Evolutionary conservation across 2,113 vertebrate genomes (phyloP), one percentile per base, ranked within the genome.

Genomic region (Chlamydotis undulata): DNA sequence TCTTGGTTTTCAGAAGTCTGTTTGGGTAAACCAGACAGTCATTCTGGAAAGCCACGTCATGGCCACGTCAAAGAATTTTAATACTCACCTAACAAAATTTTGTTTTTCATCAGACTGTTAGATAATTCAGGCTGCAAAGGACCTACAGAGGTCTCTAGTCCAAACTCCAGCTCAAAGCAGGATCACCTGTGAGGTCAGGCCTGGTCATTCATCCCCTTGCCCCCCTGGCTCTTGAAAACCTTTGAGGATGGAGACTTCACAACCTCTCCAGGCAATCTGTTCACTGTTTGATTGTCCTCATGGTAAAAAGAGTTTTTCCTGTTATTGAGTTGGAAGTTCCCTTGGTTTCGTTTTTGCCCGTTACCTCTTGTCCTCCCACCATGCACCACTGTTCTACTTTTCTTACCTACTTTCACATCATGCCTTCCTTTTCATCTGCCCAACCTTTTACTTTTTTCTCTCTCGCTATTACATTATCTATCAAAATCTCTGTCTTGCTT

Each of bases 61-160:
- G 13, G 49, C 14, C 13, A 35, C 0, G 5, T 31, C 17, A 33
- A 80, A 31, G 53, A 83, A 53, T 43, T 83, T 47, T 41, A 80
- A 90, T 11, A 56, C 4, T 64, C 7, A 3, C 31, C 24, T 82
- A 71, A 63, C 7, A 79, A 2, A 17, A 56, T 35, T 31, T 19
- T 60, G 10, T 5, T 71, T 82, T 50, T 53, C 28, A 52, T 65
- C 4, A 1, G 69, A 75, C 22, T 0, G 0, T 11, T 56, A 28
- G n/a, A 52, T 33, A 75, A 67, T 26, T 78, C 56, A 83, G 25
- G 35, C 39, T 68, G 25, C 43, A 75, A 88, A 29, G 18, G 21
- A 80, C 23, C 22, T 68, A 50, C 26, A 37, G 10, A 57, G 5
- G 49, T 80, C n/a, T 63, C 24, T 21, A 10, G 2, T 75, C n/a